A percentile compares a stretch with the other conserved stretches of the same genome.
phyloP scores from a whole-genome alignment of 1,140 invertebrate genomes.

The Drosophila equinoxialis region DNA sequence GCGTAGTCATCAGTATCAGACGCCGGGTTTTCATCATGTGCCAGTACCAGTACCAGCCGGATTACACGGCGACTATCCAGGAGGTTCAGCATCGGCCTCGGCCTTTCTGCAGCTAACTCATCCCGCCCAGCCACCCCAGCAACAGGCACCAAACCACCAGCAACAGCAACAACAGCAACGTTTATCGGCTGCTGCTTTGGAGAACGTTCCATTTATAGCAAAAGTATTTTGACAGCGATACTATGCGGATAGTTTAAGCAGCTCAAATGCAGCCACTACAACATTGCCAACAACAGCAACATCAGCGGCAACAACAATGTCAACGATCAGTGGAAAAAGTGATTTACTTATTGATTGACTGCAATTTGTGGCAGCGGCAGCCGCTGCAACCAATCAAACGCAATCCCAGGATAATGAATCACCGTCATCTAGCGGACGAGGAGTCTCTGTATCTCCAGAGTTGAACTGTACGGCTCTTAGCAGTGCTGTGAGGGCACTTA shows the following conservation, averaged over 20 bases:
- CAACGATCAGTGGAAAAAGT: conserved; percentile 19
- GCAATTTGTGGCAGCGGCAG: conserved; percentile 48
- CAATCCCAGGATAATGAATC: conserved; percentile 26
- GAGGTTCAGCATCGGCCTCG: conserved; percentile 44
- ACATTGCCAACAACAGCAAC: conserved; percentile 11
- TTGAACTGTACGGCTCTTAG: conserved; percentile 59
- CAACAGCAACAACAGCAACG: conserved; percentile 39
- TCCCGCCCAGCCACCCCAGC: conserved; percentile 20
- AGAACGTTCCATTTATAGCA: conserved; percentile 79
- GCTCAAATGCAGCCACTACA: conserved; percentile 11
- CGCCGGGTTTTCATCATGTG: conserved; percentile 50
- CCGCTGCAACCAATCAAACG: conserved; percentile 36
- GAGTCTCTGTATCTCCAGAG: conserved; percentile 38
- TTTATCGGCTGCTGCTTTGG: conserved; percentile 57
- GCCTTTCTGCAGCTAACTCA: conserved; percentile 61
- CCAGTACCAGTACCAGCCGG: conserved; percentile 29
- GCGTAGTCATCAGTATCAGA: conserved; percentile 43
- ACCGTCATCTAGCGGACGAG: background rate
- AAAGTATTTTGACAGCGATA: conserved; percentile 83
- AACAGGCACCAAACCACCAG: background rate
- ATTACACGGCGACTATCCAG: conserved; percentile 57
- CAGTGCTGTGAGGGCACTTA: conserved; percentile 68
- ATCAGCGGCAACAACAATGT: conserved; percentile 14
- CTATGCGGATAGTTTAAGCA: conserved; percentile 73
- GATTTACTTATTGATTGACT: conserved; percentile 53